Percentiles rank a stretch among this genome's conserved stretches.
These are phyloP conservation scores for Ceratina australensis DNA, from an alignment of 1,140 invertebrate species.

Conservation along the genomic window DNA sequence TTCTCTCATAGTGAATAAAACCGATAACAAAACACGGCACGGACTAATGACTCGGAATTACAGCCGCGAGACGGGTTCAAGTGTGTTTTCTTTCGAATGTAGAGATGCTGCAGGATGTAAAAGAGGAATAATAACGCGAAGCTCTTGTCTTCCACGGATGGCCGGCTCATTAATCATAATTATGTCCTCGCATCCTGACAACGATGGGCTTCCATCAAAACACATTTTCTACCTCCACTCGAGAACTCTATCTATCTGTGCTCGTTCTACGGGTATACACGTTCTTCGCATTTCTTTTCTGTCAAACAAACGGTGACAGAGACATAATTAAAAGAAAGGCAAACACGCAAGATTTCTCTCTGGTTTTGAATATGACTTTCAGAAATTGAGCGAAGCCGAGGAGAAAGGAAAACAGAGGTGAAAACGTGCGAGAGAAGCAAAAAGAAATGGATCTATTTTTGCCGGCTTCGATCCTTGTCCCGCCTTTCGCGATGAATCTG, in stretches of 20 bases:
- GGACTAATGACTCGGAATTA: not conserved
- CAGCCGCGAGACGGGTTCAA: not conserved
- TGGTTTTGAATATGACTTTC: conserved; percentile 23
- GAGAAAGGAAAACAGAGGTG: conserved; percentile 32
- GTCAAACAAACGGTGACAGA: not conserved
- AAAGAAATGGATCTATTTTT: conserved; percentile 57
- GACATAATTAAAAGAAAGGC: conserved; percentile 1
- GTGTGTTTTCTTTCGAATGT: not conserved
- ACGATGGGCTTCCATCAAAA: conserved; percentile 2
- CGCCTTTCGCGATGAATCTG: conserved; percentile 23
- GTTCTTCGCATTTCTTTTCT: no score
- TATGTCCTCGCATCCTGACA: not conserved
- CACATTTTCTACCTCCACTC: not conserved
- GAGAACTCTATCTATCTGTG: not conserved
- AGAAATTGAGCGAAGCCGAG: conserved; percentile 36
- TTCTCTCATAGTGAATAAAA: no score
- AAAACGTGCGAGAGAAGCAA: conserved; percentile 1
- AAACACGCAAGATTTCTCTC: conserved; percentile 12
- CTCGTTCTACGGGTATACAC: not conserved
- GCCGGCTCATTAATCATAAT: conserved; percentile 31
- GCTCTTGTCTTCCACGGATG: not conserved
- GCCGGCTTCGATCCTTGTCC: conserved; percentile 40
- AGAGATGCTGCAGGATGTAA: not conserved
- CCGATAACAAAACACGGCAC: no score
- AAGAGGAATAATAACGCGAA: conserved; percentile 2